Conservation (phyloP, 1,140 invertebrate species). For the Scaptomyza graminum region DNA sequence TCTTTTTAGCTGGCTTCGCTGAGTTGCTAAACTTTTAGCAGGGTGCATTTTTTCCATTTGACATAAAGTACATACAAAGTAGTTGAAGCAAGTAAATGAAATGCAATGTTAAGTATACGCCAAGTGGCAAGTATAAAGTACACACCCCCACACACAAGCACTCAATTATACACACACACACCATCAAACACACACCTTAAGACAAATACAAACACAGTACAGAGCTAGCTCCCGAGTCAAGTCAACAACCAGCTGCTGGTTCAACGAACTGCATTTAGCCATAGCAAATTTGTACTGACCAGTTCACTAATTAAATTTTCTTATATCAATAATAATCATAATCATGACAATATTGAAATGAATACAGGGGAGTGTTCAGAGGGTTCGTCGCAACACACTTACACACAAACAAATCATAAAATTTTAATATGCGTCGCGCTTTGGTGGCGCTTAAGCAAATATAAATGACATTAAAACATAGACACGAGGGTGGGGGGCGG, state of each 20-base stretch:
- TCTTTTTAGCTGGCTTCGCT: conserved; percentile 23
- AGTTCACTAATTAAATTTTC: conserved; percentile 46
- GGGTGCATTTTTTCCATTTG: conserved; percentile 16
- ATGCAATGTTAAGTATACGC: conserved; percentile 41
- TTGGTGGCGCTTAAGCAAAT: neutral
- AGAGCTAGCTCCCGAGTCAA: neutral
- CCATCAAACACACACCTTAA: neutral
- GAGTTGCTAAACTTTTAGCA: conserved; percentile 31
- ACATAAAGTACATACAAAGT: conserved; percentile 1
- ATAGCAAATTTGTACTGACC: conserved; percentile 25
- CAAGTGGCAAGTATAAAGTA: conserved; percentile 26
- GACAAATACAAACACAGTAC: neutral
- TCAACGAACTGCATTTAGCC: conserved; percentile 38
- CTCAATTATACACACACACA: conserved; percentile 4
- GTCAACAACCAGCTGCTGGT: conserved; percentile 37
- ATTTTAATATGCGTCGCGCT: conserved; percentile 13
- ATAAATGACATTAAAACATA: conserved; percentile 3
- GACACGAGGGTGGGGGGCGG: neutral
- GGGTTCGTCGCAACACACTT: neutral
- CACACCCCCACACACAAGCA: conserved; percentile 9
- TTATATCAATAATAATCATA: conserved; percentile 44
- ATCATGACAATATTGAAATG: conserved; percentile 14
- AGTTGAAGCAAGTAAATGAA: conserved; percentile 35
- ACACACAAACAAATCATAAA: conserved; percentile 5
- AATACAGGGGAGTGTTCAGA: neutral